Evolutionary conservation across 1,140 invertebrate species (phyloP), one percentile per base, ranked within the genome.

Genomic region (Camponotus vicinus): DNA sequence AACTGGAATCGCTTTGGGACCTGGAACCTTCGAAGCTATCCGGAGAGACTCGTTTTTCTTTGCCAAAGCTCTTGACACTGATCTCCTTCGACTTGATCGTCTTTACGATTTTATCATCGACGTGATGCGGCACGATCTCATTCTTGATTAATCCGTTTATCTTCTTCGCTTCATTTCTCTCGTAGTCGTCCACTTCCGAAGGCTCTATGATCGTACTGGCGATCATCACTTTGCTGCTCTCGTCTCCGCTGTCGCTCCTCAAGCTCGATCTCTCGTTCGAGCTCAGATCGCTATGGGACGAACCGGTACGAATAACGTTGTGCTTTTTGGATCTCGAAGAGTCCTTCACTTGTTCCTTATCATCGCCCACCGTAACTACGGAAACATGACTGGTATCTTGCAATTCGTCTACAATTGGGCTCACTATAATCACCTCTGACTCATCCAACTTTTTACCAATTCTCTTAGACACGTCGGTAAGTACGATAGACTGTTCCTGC

Each of bases 361-460:
- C 97, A 86, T 98, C 97, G 80, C 98, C 98, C 1, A 98, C 98
- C 7, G 97, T 98, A 42, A 98, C 98, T 42, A 98, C 98, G 2
- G 98, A 98, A 42, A 98, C 97, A 93, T 98, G 98, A 94, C 97
- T 98, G 85, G 97, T 98, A 93, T 98, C 97, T 91, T 96, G 95
- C 3, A 94, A 86, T 76, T 92, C 93, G 63, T 95, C 93, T 55
- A 94, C 90, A 32, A 96, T 96, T 0, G 97, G 96, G 92, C 97
- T 97, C 9, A 97, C 96, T 84, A 97, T 97, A 27, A 97, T 90
- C 3, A 98, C 97, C 93, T 98, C 98, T 88, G 97, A 98, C 92
- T 98, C 97, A 93, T 98, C 98, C 63, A 98, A 91, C 89, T 97
- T 97, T 85, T 96, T 96, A 45, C 94, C 94, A 7, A 95, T 92